Evolutionary conservation across 2,797 vertebrate species (phyloP), one percentile per base, ranked within the genome.

Genomic region (Myotis daubentonii): DNA sequence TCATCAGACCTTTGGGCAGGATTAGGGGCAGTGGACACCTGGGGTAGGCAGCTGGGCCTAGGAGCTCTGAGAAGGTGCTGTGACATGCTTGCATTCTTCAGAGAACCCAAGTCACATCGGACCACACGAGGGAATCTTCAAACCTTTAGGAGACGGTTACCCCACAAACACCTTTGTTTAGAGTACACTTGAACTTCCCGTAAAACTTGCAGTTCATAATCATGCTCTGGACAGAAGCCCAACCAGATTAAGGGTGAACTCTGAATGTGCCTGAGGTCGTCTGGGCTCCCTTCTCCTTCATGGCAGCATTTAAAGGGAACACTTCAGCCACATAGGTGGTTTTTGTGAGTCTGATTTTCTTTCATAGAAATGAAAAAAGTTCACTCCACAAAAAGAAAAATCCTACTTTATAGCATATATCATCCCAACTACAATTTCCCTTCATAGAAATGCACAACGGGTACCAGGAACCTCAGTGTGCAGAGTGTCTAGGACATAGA

Each of bases 301-400:
- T 30, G 79, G 70, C 20, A 89, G 85, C 71, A 89, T 80, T 94
- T 89, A 96, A 79, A 76, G 96, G 87, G 91, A 96, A 90, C 0
- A 0, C 87, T 93, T 94, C 85, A 80, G 94, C 93, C 95, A 86
- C 81, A 70, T 95, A 80, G 38, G 25, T 23, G 9, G 23, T 79
- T 85, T 92, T 90, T 71, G 89, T 22, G 41, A 75, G 44, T 28
- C 17, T 62, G 6, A 4, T 55, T 28, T 33, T 51, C 53, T 70
- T 70, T 22, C n/a, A 88, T 30, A 89, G 84, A 86, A 96, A 87
- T 66, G 51, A 95, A 84, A 87, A 81, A 88, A 74, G 57, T 13
- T 53, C 41, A 91, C 7, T 57, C 20, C 8, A 41, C 3, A 23
- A n/a, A 84, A 84, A 89, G 70, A 53, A 89, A 87, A 85, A 17